Base-by-base conservation (phyloP, 2,797 vertebrate species). In the Xyrichtys novacula region DNA sequence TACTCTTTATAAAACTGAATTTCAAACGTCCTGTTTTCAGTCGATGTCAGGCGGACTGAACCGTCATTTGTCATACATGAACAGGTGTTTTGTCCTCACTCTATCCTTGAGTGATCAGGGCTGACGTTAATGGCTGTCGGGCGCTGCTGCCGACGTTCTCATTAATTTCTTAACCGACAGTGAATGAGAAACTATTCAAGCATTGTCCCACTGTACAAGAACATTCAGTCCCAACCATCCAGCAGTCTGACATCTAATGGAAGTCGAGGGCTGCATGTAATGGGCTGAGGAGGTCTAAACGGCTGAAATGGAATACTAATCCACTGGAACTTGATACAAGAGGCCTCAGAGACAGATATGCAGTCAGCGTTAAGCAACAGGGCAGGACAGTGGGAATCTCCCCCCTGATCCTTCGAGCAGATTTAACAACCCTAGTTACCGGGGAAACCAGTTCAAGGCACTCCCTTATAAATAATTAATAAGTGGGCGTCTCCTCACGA, bases 391-490 rank as follows among this genome's bases (percentile, higher is more conserved):
- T 56, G 86, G 91, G 90, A 88, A 89, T 92, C 86, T 86, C 88
- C 89, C 44, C 87, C 66, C 50, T 81, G 69, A 67, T 79, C 76
- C 76, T 71, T 76, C 62, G 50, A 80, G 83, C 77, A 83, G 72
- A 78, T 75, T 85, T 85, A 81, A 81, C 80, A 44, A 76, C 40
- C 66, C 65, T 71, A 15, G 85, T 90, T 90, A 78, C 85, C 65
- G 36, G 70, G 88, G 87, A 85, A 89, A 91, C 86, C 65, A 2
- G 71, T 80, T 68, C 10, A 32, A 89, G 87, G 85, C 85, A 85
- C 90, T 89, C 89, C 85, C 84, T 85, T 25, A 80, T 91, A 75
- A 93, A 92, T 91, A 76, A 84, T 85, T 56, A 80, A 92, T 87
- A 67, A 89, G 82, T 31, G 46, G 85, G 81, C 66, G 71, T 75